These are phyloP conservation scores for Hippolais icterina DNA, from an alignment of 2,113 vertebrate genomes.

Conservation along the genomic window DNA sequence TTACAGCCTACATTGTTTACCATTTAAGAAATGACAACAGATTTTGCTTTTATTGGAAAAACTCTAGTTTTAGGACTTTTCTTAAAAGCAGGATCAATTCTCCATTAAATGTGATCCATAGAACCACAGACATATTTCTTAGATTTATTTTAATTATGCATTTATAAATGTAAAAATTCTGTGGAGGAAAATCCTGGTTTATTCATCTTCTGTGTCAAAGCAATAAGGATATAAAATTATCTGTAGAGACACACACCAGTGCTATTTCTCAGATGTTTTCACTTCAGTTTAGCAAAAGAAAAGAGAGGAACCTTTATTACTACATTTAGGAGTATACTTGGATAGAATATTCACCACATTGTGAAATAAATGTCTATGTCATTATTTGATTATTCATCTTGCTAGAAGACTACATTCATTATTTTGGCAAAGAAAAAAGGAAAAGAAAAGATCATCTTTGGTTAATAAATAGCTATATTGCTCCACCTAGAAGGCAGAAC, in stretches of 20 bases:
- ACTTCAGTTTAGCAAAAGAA: background rate
- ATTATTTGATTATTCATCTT: background rate
- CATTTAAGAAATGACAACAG: background rate
- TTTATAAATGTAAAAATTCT: background rate
- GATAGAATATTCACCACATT: background rate
- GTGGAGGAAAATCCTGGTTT: background rate
- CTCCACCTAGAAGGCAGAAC: background rate
- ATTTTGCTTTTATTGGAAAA: background rate
- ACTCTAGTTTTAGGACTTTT: background rate
- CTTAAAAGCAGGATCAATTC: background rate
- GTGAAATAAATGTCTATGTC: background rate
- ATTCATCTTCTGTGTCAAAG: background rate
- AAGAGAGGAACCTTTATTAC: background rate
- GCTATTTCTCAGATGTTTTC: background rate
- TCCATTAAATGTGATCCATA: background rate
- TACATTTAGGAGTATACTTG: background rate
- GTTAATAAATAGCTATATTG: background rate
- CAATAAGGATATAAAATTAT: background rate
- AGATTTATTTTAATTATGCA: background rate
- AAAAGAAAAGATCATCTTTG: background rate
- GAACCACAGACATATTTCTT: background rate
- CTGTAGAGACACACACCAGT: background rate
- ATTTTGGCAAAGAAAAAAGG: background rate
- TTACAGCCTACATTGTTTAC: background rate
- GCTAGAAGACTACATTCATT: background rate